phyloP scores from a whole-genome alignment of 2,888 invertebrate species.

The Linnaemya tessellans region DNA sequence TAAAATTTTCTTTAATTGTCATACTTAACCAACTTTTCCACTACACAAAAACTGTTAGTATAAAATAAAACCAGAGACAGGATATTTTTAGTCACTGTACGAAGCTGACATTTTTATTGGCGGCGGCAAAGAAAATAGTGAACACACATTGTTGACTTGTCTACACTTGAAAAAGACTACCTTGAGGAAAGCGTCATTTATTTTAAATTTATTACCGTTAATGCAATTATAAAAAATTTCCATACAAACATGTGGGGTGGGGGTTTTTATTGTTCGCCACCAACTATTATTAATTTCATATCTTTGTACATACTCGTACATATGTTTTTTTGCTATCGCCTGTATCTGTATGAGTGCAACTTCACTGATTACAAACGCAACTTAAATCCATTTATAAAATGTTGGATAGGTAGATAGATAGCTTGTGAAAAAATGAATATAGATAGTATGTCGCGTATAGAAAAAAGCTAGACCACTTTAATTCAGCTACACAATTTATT shows the following conservation, averaged over 20 bases:
- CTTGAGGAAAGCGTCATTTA: too few species aligned
- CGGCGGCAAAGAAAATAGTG: too few species aligned
- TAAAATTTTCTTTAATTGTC: too few species aligned
- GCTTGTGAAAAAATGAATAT: slow-evolving; percentile 37
- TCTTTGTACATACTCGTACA: neutral
- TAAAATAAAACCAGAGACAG: too few species aligned
- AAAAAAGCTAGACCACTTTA: slow-evolving; percentile 43
- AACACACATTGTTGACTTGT: too few species aligned
- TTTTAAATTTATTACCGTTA: too few species aligned
- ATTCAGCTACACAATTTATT: slow-evolving; percentile 30
- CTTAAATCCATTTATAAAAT: neutral
- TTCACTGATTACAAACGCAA: neutral
- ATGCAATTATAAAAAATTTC: neutral
- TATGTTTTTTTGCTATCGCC: slow-evolving; percentile 10
- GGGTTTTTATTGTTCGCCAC: neutral
- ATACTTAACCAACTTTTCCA: too few species aligned
- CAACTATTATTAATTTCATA: slow-evolving; percentile 1
- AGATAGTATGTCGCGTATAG: neutral
- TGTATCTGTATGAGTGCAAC: neutral
- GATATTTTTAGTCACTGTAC: too few species aligned
- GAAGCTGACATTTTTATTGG: too few species aligned
- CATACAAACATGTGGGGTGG: neutral
- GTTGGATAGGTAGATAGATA: slow-evolving; percentile 4
- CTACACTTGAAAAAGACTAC: too few species aligned
- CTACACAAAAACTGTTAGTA: too few species aligned